Conservation (phyloP, 2,888 invertebrate species). For the Drosophila infuscata region DNA sequence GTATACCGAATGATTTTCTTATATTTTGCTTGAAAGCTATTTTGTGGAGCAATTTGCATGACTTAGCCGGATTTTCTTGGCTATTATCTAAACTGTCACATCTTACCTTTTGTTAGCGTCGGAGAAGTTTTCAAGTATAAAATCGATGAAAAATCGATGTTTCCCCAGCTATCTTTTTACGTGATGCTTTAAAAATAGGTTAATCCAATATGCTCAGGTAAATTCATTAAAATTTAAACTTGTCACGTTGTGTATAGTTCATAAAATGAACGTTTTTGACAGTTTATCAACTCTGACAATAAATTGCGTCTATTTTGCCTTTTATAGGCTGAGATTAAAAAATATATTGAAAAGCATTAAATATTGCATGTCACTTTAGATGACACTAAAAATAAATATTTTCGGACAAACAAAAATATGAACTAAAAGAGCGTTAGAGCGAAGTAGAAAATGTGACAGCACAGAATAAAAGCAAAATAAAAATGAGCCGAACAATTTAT, state of each 20-base stretch:
- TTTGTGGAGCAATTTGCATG: neutral
- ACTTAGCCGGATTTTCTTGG: neutral
- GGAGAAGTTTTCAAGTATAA: neutral
- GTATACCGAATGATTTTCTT: neutral
- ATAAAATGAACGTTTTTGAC: constrained; percentile 29
- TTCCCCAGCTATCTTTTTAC: neutral
- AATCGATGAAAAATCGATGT: neutral
- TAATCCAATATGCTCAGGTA: neutral
- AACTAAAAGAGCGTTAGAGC: constrained; percentile 16
- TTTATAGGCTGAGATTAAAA: constrained; percentile 20
- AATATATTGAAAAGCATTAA: constrained; percentile 42
- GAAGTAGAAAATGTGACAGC: constrained; percentile 19
- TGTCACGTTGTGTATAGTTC: neutral
- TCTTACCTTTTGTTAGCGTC: neutral
- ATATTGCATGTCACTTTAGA: constrained; percentile 59
- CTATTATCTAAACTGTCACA: neutral
- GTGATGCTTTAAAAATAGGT: neutral
- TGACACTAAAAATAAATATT: constrained; percentile 72
- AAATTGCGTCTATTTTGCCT: constrained; percentile 25
- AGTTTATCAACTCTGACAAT: constrained; percentile 22
- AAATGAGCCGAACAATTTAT: neutral
- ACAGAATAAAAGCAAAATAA: neutral
- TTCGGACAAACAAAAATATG: constrained; percentile 14
- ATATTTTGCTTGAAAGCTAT: neutral
- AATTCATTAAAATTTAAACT: constrained; percentile 16